phyloP scores from a whole-genome alignment of 2,113 vertebrate species.

The Theristicus caerulescens region DNA sequence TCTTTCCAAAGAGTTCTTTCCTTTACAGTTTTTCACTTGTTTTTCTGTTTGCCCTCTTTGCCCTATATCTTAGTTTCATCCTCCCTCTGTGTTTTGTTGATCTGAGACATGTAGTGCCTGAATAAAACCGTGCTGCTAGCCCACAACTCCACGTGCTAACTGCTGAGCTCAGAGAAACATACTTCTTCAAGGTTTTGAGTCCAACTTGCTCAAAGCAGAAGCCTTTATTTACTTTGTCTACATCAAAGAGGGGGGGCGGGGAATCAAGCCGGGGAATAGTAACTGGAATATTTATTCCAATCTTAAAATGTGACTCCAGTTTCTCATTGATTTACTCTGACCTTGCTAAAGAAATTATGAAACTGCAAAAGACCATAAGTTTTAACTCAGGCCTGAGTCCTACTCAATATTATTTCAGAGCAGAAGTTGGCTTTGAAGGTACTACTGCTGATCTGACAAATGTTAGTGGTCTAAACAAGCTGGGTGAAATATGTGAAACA shows the following conservation, averaged over 20 bases:
- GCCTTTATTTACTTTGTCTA: background rate
- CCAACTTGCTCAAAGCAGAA: background rate
- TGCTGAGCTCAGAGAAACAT: background rate
- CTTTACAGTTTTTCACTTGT: background rate
- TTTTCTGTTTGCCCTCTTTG: background rate
- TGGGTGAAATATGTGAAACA: background rate
- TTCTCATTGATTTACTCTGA: background rate
- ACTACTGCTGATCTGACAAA: background rate
- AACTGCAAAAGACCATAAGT: background rate
- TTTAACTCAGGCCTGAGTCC: background rate
- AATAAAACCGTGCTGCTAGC: background rate
- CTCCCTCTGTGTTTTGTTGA: background rate
- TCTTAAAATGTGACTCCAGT: background rate
- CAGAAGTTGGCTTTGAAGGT: background rate
- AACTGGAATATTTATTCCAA: background rate
- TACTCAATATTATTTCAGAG: background rate
- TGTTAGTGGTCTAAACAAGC: rapidly evolving
- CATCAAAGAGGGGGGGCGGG: rapidly evolving
- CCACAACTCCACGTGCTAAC: background rate
- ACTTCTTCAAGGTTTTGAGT: background rate
- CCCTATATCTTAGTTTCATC: background rate
- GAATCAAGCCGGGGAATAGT: background rate
- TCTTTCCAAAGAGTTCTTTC: background rate
- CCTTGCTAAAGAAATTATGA: background rate
- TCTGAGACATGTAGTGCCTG: background rate